Evolutionary conservation across 2,888 invertebrate species (phyloP), one percentile per base, ranked within the genome.

Genomic region (Cheilosia pagana): DNA sequence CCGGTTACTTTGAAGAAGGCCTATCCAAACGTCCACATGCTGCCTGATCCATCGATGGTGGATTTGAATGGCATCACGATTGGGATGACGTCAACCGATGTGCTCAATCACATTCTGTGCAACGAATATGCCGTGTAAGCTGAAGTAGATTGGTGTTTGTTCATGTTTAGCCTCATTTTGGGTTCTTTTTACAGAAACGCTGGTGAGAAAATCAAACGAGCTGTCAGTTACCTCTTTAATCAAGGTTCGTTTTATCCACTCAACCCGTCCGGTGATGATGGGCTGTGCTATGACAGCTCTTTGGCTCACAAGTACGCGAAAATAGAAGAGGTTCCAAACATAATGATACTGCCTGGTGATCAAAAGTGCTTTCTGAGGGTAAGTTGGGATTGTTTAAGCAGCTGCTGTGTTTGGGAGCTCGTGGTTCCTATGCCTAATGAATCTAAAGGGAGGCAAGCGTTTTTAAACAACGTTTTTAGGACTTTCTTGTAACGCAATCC

Each of bases 201-300:
- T 19, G 90, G 92, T 28, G 97, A 98, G 90, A 95, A 97, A 88
- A 92, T 98, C 85, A 94, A 95, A 39, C 95, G 98, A 7, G 92
- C 97, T 53, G 95, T 95, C 16, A 93, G 93, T 23, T 96, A 98
- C 92, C 91, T 98, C 50, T 89, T 98, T 41, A 92, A 93, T 86
- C 98, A 98, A 91, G 95, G 95, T 88, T 94, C 94, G 86, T 96
- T 96, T 91, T 97, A 96, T 91, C 98, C 98, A 1, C 92, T 98
- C 70, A 95, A 95, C 91, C 97, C 97, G 71, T 94, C 96, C 12
- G 92, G 94, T 57, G 93, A 93, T 82, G 94, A 94, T 72, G 87
- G 88, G 39, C 91, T 95, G 60, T 93, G 94, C 87, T 90, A 96
- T 8, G 97, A 98, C 92, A 94, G 95, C 16, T 93, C 94, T 86